Evolutionary conservation across 2,797 vertebrate species (phyloP).

Genomic region (Setipinna tenuifilis): DNA sequence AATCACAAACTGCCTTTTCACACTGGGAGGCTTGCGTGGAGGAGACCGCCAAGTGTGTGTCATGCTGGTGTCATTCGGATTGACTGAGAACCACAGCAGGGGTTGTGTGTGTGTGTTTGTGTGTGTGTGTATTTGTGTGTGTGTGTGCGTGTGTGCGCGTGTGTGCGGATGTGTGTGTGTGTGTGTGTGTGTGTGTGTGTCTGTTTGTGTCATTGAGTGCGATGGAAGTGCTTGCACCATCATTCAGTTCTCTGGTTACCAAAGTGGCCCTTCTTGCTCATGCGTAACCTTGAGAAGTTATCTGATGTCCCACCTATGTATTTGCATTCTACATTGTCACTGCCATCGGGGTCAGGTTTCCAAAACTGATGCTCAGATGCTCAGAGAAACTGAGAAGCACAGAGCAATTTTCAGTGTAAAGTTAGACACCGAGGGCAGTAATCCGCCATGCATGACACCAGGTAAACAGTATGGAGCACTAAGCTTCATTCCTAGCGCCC

Average conservation of each 20-base stretch:
- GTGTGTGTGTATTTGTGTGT: slow-evolving; percentile 5
- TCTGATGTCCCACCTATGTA: slow-evolving; percentile 2
- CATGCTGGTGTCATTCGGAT: slow-evolving; percentile 64
- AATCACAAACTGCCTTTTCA: not conserved
- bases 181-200: not conserved
- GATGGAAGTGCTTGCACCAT: slow-evolving; percentile 67
- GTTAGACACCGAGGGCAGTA: not conserved
- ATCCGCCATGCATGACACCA: not conserved
- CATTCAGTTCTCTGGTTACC: slow-evolving; percentile 63
- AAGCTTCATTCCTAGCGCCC: not conserved
- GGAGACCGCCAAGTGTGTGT: slow-evolving; percentile 63
- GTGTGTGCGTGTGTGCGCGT: not conserved
- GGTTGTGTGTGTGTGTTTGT: not conserved
- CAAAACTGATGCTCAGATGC: slow-evolving; percentile 1
- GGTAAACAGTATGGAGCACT: not conserved
- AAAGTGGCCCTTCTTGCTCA: slow-evolving; percentile 56
- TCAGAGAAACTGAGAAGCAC: slow-evolving; percentile 5
- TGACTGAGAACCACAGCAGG: slow-evolving; percentile 57
- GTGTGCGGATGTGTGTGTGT: slow-evolving; percentile 9
- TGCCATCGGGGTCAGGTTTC: not conserved
- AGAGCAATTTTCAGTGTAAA: slow-evolving; percentile 13
- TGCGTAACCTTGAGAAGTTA: slow-evolving; percentile 34
- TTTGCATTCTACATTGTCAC: slow-evolving; percentile 16
- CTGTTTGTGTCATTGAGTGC: not conserved
- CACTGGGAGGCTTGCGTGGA: not conserved